These are phyloP conservation scores for Tineola bisselliella DNA, from an alignment of 2,888 invertebrate species.

Conservation along the genomic window DNA sequence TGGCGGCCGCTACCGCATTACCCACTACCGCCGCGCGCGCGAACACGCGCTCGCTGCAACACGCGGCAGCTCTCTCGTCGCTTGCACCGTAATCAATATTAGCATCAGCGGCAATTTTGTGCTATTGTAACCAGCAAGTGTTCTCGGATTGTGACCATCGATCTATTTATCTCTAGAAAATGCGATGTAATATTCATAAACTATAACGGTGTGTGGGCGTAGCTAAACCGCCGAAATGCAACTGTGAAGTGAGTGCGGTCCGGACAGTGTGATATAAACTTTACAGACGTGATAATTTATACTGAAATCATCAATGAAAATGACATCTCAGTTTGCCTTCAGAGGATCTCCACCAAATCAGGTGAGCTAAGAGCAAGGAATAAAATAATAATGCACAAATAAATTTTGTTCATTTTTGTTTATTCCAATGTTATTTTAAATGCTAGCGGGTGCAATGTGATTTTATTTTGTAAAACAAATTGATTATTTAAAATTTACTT, in stretches of 20 bases:
- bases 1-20: conserved; percentile 73
- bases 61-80: conserved; percentile 49
- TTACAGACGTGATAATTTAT: conserved; percentile 1
- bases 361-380: conserved; percentile 32
- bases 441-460: neutral
- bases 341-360: conserved; percentile 64
- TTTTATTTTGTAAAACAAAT: neutral
- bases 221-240: conserved; percentile 42
- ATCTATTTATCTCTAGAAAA: neutral
- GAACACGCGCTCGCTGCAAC: conserved; percentile 68
- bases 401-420: neutral
- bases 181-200: conserved; percentile 15
- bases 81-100: conserved; percentile 46
- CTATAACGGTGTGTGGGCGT: conserved; percentile 25
- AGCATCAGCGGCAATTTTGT: conserved; percentile 37
- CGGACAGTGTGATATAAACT: conserved; percentile 37
- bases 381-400: neutral
- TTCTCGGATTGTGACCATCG: neutral
- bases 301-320: conserved; percentile 37
- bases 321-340: conserved; percentile 66
- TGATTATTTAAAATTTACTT: no score
- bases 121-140: conserved; percentile 35
- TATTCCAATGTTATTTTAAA: neutral
- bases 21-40: conserved; percentile 69
- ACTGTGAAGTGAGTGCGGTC: conserved; percentile 63